These are phyloP conservation scores for Coendou prehensilis DNA, from an alignment of 2,797 vertebrate genomes.

Conservation along the genomic window DNA sequence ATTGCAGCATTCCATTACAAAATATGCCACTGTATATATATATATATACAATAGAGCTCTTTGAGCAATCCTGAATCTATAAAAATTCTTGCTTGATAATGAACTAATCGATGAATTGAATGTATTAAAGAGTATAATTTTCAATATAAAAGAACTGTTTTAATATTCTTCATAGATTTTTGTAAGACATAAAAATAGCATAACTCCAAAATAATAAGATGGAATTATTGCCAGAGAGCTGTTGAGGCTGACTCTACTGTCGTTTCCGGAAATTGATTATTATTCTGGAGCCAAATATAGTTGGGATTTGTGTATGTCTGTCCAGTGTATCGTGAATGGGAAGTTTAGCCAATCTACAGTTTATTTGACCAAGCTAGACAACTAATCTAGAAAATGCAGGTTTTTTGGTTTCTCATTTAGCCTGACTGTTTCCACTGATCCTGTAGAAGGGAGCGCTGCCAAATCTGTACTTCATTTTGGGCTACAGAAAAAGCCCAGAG, in stretches of 20 bases:
- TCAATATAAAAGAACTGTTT: conserved; percentile 36
- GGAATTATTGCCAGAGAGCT: conserved; percentile 42
- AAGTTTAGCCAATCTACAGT: conserved; percentile 62
- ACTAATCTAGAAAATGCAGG: conserved; percentile 70
- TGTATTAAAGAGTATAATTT: conserved; percentile 67
- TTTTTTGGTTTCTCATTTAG: conserved; percentile 60
- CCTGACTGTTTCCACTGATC: conserved; percentile 57
- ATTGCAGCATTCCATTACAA: neutral
- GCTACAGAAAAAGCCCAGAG: conserved; percentile 58
- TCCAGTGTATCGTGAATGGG: conserved; percentile 12
- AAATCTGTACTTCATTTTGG: conserved; percentile 62
- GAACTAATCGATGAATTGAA: conserved; percentile 28
- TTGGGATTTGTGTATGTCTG: conserved; percentile 57
- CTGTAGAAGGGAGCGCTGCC: conserved; percentile 61
- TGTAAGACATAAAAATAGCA: conserved; percentile 66
- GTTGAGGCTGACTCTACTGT: conserved; percentile 63
- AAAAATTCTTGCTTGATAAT: conserved; percentile 52
- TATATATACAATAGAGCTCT: neutral
- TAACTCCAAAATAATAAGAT: conserved; percentile 37
- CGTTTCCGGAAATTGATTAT: conserved; percentile 83
- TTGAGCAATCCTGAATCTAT: too few species aligned
- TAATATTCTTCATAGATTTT: conserved; percentile 69
- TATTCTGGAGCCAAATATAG: conserved; percentile 74
- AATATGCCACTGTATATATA: neutral
- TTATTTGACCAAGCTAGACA: conserved; percentile 73